phyloP scores from a whole-genome alignment of 2,888 invertebrate genomes.

The Agelastica alni region DNA sequence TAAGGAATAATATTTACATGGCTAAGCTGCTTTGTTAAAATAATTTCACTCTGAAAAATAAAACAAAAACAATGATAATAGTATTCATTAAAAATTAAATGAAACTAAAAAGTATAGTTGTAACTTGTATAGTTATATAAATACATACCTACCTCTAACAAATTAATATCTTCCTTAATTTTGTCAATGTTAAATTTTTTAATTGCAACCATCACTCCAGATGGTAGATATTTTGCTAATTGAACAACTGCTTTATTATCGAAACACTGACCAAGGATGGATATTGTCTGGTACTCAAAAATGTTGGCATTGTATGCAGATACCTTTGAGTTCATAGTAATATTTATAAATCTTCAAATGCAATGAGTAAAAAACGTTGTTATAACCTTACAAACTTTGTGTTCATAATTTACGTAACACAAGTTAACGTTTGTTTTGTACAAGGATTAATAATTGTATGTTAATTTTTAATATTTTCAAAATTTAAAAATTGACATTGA shows the following conservation, averaged over 20 bases:
- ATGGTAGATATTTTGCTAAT: constrained; percentile 69
- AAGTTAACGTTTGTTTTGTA: too few species aligned
- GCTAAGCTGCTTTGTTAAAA: constrained; percentile 74
- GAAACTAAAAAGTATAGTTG: constrained; percentile 1
- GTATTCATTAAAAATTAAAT: too few species aligned
- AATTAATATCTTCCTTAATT: constrained; percentile 64
- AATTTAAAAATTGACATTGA: too few species aligned
- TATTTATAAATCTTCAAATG: too few species aligned
- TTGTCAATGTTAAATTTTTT: constrained; percentile 79
- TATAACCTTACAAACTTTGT: too few species aligned
- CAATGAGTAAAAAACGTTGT: too few species aligned
- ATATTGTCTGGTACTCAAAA: constrained; percentile 69
- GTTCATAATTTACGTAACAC: too few species aligned
- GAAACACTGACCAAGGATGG: constrained; percentile 70
- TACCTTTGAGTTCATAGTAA: constrained; percentile 19
- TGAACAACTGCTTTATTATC: constrained; percentile 72
- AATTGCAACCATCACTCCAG: constrained; percentile 70
- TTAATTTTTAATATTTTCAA: too few species aligned
- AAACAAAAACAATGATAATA: too few species aligned
- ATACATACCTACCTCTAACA: constrained; percentile 59
- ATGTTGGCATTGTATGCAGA: constrained; percentile 59
- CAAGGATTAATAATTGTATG: too few species aligned
- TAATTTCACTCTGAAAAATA: constrained; percentile 74
- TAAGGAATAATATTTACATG: constrained; percentile 80
- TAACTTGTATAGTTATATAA: not conserved